A percentile compares a stretch with the other conserved stretches of the same genome.
These are phyloP conservation scores for Leptopterna dolabrata DNA, from an alignment of 2,888 invertebrate genomes.

Conservation along the genomic window DNA sequence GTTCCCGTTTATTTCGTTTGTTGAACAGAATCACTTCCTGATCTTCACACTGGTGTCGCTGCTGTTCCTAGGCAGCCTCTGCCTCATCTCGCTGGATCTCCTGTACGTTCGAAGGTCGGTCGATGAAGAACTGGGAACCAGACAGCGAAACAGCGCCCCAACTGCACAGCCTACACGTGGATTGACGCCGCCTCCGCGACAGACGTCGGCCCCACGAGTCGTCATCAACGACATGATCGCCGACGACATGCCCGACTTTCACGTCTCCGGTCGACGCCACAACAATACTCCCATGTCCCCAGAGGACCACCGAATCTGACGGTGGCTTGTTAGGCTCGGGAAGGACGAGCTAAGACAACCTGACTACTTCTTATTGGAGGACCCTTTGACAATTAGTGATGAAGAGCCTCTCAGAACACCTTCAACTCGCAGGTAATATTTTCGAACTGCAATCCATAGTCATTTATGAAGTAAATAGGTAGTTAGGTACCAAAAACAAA, in stretches of 20 bases:
- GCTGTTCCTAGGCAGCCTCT: conserved; percentile 5
- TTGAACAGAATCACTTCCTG: background rate
- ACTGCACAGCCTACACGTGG: background rate
- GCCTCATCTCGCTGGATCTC: background rate
- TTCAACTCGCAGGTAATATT: background rate
- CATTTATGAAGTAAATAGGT: too few relatives aligned
- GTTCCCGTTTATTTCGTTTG: background rate
- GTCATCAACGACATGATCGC: background rate
- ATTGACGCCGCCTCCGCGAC: background rate
- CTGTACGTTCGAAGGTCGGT: background rate
- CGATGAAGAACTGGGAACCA: background rate
- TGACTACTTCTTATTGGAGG: background rate
- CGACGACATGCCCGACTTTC: background rate
- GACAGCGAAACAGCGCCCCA: background rate
- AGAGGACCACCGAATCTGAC: background rate
- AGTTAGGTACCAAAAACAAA: too few relatives aligned
- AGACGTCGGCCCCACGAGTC: background rate
- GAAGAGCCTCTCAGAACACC: background rate
- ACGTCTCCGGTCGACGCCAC: background rate
- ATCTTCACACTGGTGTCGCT: background rate
- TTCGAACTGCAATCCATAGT: background rate
- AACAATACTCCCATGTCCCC: background rate
- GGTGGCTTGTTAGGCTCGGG: background rate
- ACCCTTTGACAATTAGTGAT: background rate
- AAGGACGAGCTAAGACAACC: background rate